These are phyloP conservation scores for Acrobasis consociella DNA, from an alignment of 2,888 invertebrate species.

Conservation along the genomic window DNA sequence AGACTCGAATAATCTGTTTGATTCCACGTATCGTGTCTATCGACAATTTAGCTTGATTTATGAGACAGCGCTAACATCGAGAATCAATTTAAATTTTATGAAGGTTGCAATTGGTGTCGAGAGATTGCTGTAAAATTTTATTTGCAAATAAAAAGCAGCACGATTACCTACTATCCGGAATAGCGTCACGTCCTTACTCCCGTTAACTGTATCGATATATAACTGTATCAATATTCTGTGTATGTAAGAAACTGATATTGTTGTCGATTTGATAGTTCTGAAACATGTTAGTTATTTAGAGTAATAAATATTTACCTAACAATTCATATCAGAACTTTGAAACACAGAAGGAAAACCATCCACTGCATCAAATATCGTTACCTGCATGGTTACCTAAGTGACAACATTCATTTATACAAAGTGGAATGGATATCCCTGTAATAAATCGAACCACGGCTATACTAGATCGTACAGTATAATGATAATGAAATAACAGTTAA, in stretches of 20 bases:
- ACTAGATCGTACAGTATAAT: too few species aligned
- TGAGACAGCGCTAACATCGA: slow-evolving; percentile 3
- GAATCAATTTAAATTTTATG: slow-evolving; percentile 26
- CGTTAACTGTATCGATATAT: slow-evolving; percentile 38
- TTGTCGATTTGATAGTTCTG: slow-evolving; percentile 1
- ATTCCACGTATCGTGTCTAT: neutral
- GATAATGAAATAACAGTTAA: too few species aligned
- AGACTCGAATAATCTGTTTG: neutral
- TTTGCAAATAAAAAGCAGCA: slow-evolving; percentile 34
- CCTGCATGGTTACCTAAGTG: too few species aligned
- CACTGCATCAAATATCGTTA: too few species aligned
- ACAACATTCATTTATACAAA: too few species aligned
- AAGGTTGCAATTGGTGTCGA: slow-evolving; percentile 32
- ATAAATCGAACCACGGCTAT: too few species aligned
- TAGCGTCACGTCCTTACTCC: slow-evolving; percentile 39
- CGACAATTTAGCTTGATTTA: slow-evolving; percentile 5
- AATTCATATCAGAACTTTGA: neutral
- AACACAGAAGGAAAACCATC: neutral
- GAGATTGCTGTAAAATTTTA: slow-evolving; percentile 34
- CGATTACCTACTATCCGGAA: slow-evolving; percentile 34
- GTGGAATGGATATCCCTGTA: too few species aligned
- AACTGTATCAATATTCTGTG: neutral
- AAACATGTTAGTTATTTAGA: neutral
- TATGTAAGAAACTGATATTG: slow-evolving; percentile 1
- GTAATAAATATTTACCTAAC: too few species aligned